A percentile compares a stretch with the other conserved stretches of the same genome.
phyloP scores from a whole-genome alignment of 2,797 vertebrate genomes.

The Uromys caudimaculatus region DNA sequence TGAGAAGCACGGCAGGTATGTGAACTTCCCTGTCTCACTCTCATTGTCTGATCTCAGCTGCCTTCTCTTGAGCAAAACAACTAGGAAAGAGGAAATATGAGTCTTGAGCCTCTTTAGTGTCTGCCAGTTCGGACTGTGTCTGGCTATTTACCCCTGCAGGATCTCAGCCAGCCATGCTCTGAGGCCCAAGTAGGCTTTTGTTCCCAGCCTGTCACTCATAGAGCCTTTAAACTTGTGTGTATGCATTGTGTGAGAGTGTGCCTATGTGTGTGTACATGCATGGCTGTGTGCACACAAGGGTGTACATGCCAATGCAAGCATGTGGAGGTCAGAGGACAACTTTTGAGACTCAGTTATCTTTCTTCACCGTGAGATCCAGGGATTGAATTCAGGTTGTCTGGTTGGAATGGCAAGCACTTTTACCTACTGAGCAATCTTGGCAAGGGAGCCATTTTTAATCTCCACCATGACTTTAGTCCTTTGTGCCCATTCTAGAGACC shows the following conservation, averaged over 20 bases:
- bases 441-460: not conserved
- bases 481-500: not conserved
- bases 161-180: not conserved
- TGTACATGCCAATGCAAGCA: not conserved
- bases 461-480: not conserved
- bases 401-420: not conserved
- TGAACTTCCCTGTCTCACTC: not conserved
- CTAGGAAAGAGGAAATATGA: conserved; percentile 16
- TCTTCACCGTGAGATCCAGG: not conserved
- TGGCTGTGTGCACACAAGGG: not conserved
- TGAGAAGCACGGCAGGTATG: not conserved
- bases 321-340: not conserved
- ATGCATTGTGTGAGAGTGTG: not conserved
- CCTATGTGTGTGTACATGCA: not conserved
- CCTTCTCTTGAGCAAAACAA: conserved; percentile 14
- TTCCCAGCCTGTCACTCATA: not conserved
- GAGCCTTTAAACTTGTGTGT: not conserved
- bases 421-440: not conserved
- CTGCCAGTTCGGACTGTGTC: not conserved
- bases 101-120: not conserved
- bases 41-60: conserved; percentile 5
- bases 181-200: not conserved
- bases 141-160: not conserved
- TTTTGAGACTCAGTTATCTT: no score
- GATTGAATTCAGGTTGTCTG: not conserved